These are phyloP conservation scores for Phyllotreta striolata DNA, from an alignment of 2,888 invertebrate species.

Conservation along the genomic window DNA sequence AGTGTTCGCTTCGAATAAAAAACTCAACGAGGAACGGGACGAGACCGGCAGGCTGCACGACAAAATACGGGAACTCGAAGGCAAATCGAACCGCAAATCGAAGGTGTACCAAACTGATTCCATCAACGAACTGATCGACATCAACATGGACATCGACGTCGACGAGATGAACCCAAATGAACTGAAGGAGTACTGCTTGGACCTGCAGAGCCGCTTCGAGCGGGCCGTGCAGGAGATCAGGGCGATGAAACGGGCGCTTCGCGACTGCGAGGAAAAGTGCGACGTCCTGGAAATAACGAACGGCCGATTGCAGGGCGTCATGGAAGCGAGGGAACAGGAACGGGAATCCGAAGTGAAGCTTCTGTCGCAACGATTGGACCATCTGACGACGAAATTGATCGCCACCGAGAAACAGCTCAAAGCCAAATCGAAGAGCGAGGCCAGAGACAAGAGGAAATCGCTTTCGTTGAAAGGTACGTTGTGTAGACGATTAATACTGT, in stretches of 20 bases:
- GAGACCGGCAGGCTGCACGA: constrained; percentile 80
- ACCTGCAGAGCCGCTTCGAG: constrained; percentile 78
- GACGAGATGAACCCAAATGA: constrained; percentile 78
- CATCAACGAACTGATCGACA: constrained; percentile 80
- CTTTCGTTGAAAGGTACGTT: constrained; percentile 77
- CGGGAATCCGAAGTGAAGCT: constrained; percentile 77
- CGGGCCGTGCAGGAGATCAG: constrained; percentile 85
- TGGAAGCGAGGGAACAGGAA: constrained; percentile 70
- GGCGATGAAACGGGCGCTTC: constrained; percentile 81
- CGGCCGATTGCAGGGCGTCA: constrained; percentile 76
- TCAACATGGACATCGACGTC: constrained; percentile 78
- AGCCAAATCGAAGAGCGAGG: constrained; percentile 82
- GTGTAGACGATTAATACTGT: neutral
- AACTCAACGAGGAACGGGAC: constrained; percentile 73
- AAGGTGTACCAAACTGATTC: constrained; percentile 73
- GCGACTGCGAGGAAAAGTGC: constrained; percentile 80
- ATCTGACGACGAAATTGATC: constrained; percentile 81
- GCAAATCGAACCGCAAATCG: constrained; percentile 65
- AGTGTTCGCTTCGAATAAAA: constrained; percentile 71
- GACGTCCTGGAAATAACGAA: constrained; percentile 84
- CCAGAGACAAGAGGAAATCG: constrained; percentile 80
- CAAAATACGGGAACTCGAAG: constrained; percentile 77
- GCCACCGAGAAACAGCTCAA: constrained; percentile 84
- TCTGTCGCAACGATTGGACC: constrained; percentile 84
- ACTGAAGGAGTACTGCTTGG: constrained; percentile 81